Base-by-base conservation (phyloP, 2,797 vertebrate species). In the Peromyscus nudipes region DNA sequence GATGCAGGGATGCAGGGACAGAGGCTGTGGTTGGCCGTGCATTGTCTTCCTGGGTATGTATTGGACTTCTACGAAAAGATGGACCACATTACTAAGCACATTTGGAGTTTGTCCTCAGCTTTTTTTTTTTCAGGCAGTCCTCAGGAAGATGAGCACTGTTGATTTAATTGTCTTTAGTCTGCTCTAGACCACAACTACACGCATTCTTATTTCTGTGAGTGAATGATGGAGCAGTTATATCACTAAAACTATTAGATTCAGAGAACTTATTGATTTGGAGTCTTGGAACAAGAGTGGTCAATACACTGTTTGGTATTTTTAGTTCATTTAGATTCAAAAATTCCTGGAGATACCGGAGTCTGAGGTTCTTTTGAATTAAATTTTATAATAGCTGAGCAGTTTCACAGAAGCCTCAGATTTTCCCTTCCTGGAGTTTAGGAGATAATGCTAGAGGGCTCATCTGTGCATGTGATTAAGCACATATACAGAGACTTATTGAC, bases 261-360 rank as follows among this genome's bases (percentile, higher is more conserved):
- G 90, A 96, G 88, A 89, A 90, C 29, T 46, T 97, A 96, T 97
- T 92, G 97, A 98, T 96, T 92, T 76, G 27, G 73, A 84, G 69
- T 89, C 96, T 86, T 89, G 57, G 79, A 91, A 84, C 79, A 96
- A 95, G 79, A 91, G 92, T 96, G 75, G 86, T 96, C 94, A 97
- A 94, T 97, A 94, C 2, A 7, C 31, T 91, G 60, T 90, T 85
- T 86, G 90, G 64, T 89, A 55, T 94, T 89, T 91, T 84, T 12
- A 81, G 86, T 43, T 97, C 92, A 96, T 96, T 96, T 89, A 91
- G 82, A 95, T 95, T 95, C 16, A 97, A 87, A 94, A 97, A 95
- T 93, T 96, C 79, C 75, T 84, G 11, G 65, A 65, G 92, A 92
- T 81, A 69, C 92, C 65, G 27, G 64, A 75, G 57, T 76, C 29